Base-by-base conservation (phyloP, 2,888 invertebrate genomes). In the Rapana venosa region DNA sequence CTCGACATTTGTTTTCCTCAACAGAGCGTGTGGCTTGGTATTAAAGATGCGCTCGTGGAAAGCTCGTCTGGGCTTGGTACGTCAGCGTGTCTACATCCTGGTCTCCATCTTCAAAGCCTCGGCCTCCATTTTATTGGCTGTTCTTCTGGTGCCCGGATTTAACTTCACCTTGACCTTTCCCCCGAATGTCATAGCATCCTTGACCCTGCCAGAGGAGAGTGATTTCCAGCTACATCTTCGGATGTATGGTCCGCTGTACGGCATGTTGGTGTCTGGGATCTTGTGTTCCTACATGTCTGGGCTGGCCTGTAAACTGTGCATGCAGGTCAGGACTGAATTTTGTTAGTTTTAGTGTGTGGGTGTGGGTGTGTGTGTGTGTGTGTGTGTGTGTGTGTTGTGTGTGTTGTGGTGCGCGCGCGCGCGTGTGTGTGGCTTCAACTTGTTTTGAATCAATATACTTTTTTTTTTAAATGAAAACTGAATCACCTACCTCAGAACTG, bases 251-350 rank as follows among this genome's bases (percentile, higher is more conserved):
- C 89, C 94, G 74, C 92, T 95, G 92, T 95, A 94, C 89, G 91
- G 94, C 30, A 94, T 94, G 86, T 92, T 95, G 32, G 94, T 94
- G 4, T 93, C 91, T 0, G 87, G 90, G 20, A 92, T 95, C 26
- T 87, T 94, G n/a, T 94, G 94, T 95, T 96, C 94, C 0, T 96
- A 96, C 90, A 95, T 96, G 79, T 96, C 96, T 66, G 96, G 97
- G 90, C 96, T 97, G 92, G 96, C 97, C 1, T 97, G 97, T 93
- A 96, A 96, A 92, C 95, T 96, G 35, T 95, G 95, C 91, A 96
- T 97, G 94, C 97, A 97, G 94, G 94, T 87, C 6, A 58, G 15
- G 1, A 47, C 36, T 79, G 22, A 26, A 61, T n/a, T 74, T 17
- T 8, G 74, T n/a, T 26, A 11, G 22, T 74, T 26, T 17, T n/a